phyloP scores from a whole-genome alignment of 2,888 invertebrate species.

The Capitulum mitella region DNA sequence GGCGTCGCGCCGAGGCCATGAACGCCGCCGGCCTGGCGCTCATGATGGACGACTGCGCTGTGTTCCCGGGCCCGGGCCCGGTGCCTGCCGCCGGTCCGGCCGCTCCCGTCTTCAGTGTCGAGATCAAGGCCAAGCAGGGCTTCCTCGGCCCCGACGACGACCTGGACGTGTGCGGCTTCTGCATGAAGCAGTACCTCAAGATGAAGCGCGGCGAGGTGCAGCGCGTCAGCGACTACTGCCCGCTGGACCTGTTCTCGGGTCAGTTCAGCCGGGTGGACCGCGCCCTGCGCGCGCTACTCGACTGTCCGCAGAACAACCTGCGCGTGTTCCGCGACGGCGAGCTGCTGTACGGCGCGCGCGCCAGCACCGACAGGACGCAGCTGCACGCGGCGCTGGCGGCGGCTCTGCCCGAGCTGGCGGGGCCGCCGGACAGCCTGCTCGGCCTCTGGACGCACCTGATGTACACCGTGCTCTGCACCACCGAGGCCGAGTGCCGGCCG shows the following conservation, averaged over 20 bases:
- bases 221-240: slow-evolving; percentile 46
- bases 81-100: background rate
- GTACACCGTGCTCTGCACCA: background rate
- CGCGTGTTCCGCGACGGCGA: slow-evolving; percentile 36
- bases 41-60: slow-evolving; percentile 10
- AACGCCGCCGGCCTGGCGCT: background rate
- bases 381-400: background rate
- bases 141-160: slow-evolving; percentile 37
- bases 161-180: slow-evolving; percentile 24
- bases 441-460: background rate
- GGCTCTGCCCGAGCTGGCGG: background rate
- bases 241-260: slow-evolving; percentile 47
- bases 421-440: background rate
- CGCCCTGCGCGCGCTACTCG: slow-evolving; percentile 34
- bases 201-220: slow-evolving; percentile 42
- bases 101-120: slow-evolving; percentile 36
- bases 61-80: background rate
- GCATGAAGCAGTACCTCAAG: slow-evolving; percentile 40
- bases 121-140: slow-evolving; percentile 44
- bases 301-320: slow-evolving; percentile 37
- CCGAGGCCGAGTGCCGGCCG: background rate
- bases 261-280: slow-evolving; percentile 33
- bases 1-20: background rate
- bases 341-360: slow-evolving; percentile 30
- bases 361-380: background rate